These are phyloP conservation scores for Podarcis cretensis DNA, from an alignment of 2,113 vertebrate genomes.

Conservation along the genomic window DNA sequence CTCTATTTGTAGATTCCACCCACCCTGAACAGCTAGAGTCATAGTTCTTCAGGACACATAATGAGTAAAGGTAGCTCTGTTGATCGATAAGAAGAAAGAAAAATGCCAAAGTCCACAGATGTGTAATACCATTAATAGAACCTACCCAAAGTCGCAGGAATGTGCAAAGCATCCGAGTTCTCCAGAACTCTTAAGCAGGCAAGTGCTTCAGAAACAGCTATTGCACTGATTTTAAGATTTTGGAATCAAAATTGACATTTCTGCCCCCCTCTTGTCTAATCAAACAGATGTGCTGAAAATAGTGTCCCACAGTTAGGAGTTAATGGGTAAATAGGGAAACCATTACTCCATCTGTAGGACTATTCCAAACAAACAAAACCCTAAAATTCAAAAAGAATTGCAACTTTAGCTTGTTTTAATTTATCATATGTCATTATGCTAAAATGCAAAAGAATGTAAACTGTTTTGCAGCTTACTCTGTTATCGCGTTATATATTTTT, in stretches of 20 bases:
- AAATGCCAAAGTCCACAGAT: too few species aligned
- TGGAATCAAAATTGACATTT: background rate
- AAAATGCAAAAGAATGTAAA: accelerated
- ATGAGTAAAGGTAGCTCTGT: too few species aligned
- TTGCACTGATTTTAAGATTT: background rate
- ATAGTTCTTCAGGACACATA: too few species aligned
- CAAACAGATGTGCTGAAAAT: background rate
- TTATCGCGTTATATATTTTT: constrained; percentile 6
- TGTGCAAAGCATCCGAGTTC: too few species aligned
- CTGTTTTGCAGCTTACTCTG: background rate
- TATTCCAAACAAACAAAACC: background rate
- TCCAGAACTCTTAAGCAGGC: too few species aligned
- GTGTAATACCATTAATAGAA: too few species aligned
- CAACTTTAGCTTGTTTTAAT: background rate
- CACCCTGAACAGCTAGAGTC: too few species aligned
- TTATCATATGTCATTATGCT: background rate
- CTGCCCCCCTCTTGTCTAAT: background rate
- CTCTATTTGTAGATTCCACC: too few species aligned
- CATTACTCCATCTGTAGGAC: background rate
- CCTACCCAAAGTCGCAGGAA: too few species aligned
- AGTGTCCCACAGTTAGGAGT: constrained; percentile 13
- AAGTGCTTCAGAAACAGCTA: background rate
- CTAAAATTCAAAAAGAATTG: background rate
- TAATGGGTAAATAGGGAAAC: background rate
- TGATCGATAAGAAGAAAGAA: too few species aligned